A percentile compares a stretch with the other conserved stretches of the same genome.
Evolutionary conservation across 2,113 vertebrate genomes (phyloP).

Genomic region (Notothenia rossii): DNA sequence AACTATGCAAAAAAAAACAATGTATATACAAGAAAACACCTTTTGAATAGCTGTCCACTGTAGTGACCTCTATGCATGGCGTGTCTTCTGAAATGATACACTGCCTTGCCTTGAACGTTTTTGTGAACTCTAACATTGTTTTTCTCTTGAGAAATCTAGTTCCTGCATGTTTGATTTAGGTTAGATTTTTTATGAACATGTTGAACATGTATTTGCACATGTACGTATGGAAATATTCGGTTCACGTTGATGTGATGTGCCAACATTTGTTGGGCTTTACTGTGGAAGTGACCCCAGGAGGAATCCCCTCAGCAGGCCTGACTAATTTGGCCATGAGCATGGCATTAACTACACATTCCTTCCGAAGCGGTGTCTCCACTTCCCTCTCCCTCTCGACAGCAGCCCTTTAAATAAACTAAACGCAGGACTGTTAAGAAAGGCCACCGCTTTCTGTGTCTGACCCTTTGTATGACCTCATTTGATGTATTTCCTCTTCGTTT

Average conservation of each 20-base stretch:
- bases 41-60: no score
- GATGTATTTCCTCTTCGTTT: slow-evolving; percentile 70
- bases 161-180: neutral
- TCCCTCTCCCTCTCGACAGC: slow-evolving; percentile 35
- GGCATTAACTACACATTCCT: slow-evolving; percentile 81
- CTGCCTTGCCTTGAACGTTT: no score
- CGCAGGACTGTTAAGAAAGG: slow-evolving; percentile 38
- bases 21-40: no score
- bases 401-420: slow-evolving; percentile 73
- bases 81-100: no score
- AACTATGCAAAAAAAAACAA: no score
- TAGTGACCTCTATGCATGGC: no score
- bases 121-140: no score
- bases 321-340: slow-evolving; percentile 76
- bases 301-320: slow-evolving; percentile 58
- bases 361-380: slow-evolving; percentile 54
- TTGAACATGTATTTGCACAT: slow-evolving; percentile 17
- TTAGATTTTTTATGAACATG: neutral
- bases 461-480: slow-evolving; percentile 30
- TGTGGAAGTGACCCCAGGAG: slow-evolving; percentile 43
- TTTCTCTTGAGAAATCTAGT: no score
- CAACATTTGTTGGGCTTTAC: slow-evolving; percentile 13
- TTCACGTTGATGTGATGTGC: slow-evolving; percentile 7
- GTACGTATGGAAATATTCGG: neutral
- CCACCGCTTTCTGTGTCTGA: slow-evolving; percentile 51